These are phyloP conservation scores for Nymphalis io DNA, from an alignment of 1,140 invertebrate genomes.

Conservation along the genomic window DNA sequence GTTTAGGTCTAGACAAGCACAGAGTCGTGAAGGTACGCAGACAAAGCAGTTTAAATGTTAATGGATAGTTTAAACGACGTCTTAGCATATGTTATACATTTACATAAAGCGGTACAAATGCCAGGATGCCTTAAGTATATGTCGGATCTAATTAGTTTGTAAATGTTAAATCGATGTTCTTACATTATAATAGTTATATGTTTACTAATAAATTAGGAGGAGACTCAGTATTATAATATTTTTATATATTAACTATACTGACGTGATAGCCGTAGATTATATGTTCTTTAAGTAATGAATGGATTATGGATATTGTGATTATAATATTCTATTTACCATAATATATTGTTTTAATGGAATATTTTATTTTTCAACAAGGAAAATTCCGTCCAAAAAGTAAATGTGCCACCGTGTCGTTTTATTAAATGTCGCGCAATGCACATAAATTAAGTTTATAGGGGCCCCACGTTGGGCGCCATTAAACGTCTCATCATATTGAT, in stretches of 20 bases:
- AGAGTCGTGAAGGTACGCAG: constrained; percentile 2
- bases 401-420: constrained; percentile 11
- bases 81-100: constrained; percentile 19
- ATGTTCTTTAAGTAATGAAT: too few relatives aligned
- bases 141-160: neutral
- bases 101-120: constrained; percentile 24
- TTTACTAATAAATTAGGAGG: too few relatives aligned
- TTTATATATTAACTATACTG: too few relatives aligned
- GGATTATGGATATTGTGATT: too few relatives aligned
- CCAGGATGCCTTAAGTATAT: constrained; percentile 1
- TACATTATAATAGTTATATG: neutral
- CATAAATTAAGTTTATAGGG: constrained; percentile 55
- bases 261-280: too few relatives aligned
- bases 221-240: too few relatives aligned
- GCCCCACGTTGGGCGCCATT: constrained; percentile 56
- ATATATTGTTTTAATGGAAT: neutral
- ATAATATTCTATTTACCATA: too few relatives aligned
- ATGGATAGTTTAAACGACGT: constrained; percentile 16
- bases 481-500: constrained; percentile 58
- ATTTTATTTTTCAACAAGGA: constrained; percentile 3
- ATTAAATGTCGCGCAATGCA: constrained; percentile 20
- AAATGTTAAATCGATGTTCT: neutral
- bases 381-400: constrained; percentile 1
- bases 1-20: constrained; percentile 22
- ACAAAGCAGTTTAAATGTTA: constrained; percentile 21